Conservation (phyloP, 30 jellyfish, hydroid and myxozoan genomes). For the Nemopilema nomurai region DNA sequence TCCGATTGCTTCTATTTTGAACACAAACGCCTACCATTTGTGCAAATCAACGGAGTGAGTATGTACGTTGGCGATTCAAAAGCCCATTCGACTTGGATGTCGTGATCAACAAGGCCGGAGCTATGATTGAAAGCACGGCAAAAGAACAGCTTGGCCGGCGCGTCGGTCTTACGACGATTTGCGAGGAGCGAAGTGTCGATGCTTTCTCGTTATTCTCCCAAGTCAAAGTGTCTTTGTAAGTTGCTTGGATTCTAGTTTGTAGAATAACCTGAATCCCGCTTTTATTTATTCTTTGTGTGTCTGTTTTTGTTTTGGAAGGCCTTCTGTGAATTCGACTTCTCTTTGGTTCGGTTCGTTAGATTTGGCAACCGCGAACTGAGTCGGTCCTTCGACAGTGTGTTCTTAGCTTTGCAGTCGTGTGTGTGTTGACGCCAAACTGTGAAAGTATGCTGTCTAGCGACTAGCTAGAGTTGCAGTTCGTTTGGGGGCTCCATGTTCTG, state of each 20-base stretch:
- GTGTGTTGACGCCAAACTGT: no score
- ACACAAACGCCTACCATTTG: slow-evolving; percentile 2
- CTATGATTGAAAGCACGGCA: neutral
- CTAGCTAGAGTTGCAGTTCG: no score
- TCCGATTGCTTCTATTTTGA: slow-evolving; percentile 50
- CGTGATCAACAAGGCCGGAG: neutral
- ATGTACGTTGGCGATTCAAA: neutral
- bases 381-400: no score
- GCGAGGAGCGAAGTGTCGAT: slow-evolving; percentile 23
- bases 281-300: no score
- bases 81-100: neutral
- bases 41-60: neutral
- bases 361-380: no score
- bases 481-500: no score
- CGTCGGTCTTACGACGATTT: slow-evolving; percentile 21
- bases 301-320: neutral
- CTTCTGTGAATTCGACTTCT: no score
- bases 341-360: no score
- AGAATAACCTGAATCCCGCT: neutral
- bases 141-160: slow-evolving; percentile 26
- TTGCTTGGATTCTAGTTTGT: neutral
- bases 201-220: neutral
- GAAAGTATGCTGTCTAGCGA: no score
- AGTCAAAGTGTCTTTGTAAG: slow-evolving; percentile 24
- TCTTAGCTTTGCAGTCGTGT: no score